A percentile compares a stretch with the other conserved stretches of the same genome.
Conservation (phyloP, 2,797 vertebrate species). For the Aldrovandia affinis region DNA sequence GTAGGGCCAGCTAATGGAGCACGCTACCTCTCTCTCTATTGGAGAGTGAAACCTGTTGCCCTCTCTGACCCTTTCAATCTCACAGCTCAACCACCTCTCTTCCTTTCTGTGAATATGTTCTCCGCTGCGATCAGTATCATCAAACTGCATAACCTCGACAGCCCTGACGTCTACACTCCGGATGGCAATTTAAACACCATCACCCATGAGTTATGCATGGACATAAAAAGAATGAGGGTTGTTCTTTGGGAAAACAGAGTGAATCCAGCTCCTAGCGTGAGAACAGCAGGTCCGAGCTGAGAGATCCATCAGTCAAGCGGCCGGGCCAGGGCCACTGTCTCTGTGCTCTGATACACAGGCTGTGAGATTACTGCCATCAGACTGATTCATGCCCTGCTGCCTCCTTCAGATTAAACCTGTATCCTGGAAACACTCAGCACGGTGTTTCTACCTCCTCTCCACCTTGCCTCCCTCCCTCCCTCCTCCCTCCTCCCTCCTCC, state of each 20-base stretch:
- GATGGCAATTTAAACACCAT: too few species aligned
- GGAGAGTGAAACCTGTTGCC: too few species aligned
- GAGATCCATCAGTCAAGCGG: neutral
- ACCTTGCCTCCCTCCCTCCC: neutral
- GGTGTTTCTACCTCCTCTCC: conserved; percentile 38
- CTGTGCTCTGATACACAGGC: neutral
- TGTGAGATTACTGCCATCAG: conserved; percentile 51
- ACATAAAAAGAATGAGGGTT: neutral
- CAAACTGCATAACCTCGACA: too few species aligned
- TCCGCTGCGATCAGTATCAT: too few species aligned
- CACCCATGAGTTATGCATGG: neutral
- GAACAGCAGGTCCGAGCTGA: neutral
- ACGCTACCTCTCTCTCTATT: too few species aligned
- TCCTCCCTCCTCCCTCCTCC: conserved; percentile 65
- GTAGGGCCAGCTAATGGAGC: too few species aligned
- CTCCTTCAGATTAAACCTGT: conserved; percentile 66
- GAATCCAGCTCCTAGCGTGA: neutral
- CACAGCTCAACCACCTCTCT: too few species aligned
- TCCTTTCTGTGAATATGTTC: too few species aligned
- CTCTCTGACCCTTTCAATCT: too few species aligned
- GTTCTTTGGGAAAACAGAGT: neutral
- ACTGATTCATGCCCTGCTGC: conserved; percentile 67
- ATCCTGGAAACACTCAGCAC: conserved; percentile 69
- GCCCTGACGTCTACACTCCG: too few species aligned
- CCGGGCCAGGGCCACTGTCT: neutral